phyloP scores from a whole-genome alignment of 2,888 invertebrate species.

The Pantelozetes paolii region DNA sequence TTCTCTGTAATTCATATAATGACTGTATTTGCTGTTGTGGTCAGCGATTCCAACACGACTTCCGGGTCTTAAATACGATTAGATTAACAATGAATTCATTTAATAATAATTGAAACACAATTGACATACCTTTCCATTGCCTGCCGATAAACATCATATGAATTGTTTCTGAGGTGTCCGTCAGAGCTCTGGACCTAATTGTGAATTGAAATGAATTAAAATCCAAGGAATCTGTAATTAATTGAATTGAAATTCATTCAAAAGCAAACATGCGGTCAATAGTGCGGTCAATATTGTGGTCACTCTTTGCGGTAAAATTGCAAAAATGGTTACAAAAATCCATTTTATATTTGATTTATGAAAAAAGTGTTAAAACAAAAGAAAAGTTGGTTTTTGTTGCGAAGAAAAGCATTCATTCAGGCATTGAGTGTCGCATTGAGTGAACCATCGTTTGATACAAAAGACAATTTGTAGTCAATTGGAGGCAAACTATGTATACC shows the following conservation, averaged over 20 bases:
- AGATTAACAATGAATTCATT: not conserved
- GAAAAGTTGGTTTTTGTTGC: no score
- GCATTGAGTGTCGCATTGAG: no score
- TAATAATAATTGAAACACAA: not conserved
- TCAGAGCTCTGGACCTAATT: not conserved
- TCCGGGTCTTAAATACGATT: conserved; percentile 54
- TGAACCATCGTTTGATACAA: not conserved
- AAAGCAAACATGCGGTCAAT: no score
- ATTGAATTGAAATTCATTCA: no score
- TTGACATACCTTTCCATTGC: conserved; percentile 38
- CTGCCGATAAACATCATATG: conserved; percentile 35
- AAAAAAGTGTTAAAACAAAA: no score
- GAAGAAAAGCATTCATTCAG: not conserved
- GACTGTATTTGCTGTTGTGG: conserved; percentile 59
- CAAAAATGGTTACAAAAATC: no score
- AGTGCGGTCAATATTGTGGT: no score
- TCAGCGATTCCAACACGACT: conserved; percentile 59
- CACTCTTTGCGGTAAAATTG: no score
- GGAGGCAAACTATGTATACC: not conserved
- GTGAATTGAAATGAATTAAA: not conserved
- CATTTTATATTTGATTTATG: no score
- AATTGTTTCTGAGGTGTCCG: conserved; percentile 31
- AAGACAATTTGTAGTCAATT: not conserved
- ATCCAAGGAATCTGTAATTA: no score
- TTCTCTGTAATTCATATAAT: conserved; percentile 80